Evolutionary conservation across 2,888 invertebrate species (phyloP), one percentile per base, ranked within the genome.

Genomic region (Dolichomitus sp.): DNA sequence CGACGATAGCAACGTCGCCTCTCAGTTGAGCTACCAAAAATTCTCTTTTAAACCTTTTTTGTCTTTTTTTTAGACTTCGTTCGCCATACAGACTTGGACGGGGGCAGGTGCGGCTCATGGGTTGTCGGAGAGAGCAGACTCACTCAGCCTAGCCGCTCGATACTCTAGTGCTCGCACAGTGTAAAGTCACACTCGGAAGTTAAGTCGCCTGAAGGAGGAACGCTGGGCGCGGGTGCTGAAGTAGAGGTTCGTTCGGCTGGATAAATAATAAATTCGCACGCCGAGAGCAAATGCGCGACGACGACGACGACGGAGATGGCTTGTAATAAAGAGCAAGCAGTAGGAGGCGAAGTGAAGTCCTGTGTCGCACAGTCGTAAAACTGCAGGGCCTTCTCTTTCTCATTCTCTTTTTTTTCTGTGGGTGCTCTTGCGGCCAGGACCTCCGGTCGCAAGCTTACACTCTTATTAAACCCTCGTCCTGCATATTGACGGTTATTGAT

Each of bases 341-440:
- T 88, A 87, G 87, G 88, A 89, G 88, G 86, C 88, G 88, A 91
- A 93, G 93, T 92, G 92, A 92, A 90, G 92, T 93, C 89, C 91
- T 92, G 90, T 93, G 92, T 93, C 91, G 89, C 89, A 83, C 83
- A 90, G 90, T 92, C 91, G 88, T 93, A 93, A 92, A 93, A 90
- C 90, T 88, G 90, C 79, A 66, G 76, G 89, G 88, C 88, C 87
- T 69, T 65, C 45, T 70, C n/a, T 52, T 57, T 42, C 45, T 27
- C 45, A 9, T 42, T 23, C 23, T 42, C 42, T 54, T 30, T n/a
- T 23, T n/a, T 11, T 37, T 40, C 14, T 42, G 5, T 63, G 50
- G 14, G 54, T 50, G 4, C 54, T 76, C 68, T 45, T 57, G 61
- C 59, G 70, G 54, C 88, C 87, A 86, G 86, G 87, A 89, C 89